Base-by-base conservation (phyloP, 1,140 invertebrate species). In the Wasmannia auropunctata region DNA sequence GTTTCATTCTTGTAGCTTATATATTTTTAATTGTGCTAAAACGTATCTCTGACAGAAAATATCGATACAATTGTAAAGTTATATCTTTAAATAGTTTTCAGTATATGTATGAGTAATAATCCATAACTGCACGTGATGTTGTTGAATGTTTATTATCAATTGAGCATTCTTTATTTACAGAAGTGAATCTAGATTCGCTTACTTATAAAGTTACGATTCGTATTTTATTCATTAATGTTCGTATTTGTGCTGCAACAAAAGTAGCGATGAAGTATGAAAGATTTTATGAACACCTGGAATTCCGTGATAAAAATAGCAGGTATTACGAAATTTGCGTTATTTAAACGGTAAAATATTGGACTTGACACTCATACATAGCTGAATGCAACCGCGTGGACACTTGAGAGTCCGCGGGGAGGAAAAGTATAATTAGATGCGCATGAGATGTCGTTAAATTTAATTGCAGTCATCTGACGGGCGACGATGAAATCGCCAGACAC, bases 401-500 rank as follows among this genome's bases (percentile, higher is more conserved):
- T 88, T 63, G 70, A 87, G 65, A 77, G 72, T 72, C 85, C 49
- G n/a, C 56, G 19, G 85, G 85, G 85, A 84, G 54, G 40, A 86
- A 72, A 63, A 58, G 72, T 86, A 69, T 62, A 87, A 86, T 88
- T 84, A 77, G 60, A 87, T 72, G 63, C 85, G 54, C 65, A 77
- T 80, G 87, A 89, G 87, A 91, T 91, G 91, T 92, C 92, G 92
- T 93, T 93, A 93, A 93, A 93, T 91, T 92, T 89, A 92, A 91
- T 90, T 90, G 86, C 84, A 63, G 69, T 75, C 87, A 87, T 91
- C 85, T 87, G 91, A 88, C 79, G 86, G 77, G 60, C 63, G 67
- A 72, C 77, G 65, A 86, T 86, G 84, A 89, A 86, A 86, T 72
- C 79, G 88, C 90, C 88, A 85, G 87, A 93, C 92, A 93, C 93